A percentile compares a stretch with the other conserved stretches of the same genome.
phyloP scores from a whole-genome alignment of 2,888 invertebrate genomes.

The Holacanthella duospinosa region DNA sequence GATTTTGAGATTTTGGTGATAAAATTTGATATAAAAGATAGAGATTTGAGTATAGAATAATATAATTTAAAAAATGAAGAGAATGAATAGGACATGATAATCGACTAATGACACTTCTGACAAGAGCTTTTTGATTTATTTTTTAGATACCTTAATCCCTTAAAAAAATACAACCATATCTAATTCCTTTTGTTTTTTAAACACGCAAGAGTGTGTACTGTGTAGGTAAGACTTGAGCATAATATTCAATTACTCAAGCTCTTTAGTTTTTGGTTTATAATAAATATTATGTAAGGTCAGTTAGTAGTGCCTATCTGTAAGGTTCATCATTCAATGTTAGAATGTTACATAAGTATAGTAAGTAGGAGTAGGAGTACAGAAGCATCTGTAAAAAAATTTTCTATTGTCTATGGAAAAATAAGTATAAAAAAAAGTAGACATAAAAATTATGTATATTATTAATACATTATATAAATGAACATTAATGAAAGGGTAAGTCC shows the following conservation, averaged over 20 bases:
- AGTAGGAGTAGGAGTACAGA: neutral
- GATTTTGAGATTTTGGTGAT: too few species aligned
- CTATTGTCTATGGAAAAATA: neutral
- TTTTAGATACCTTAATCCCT: neutral
- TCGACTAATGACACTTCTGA: neutral
- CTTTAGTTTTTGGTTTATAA: neutral
- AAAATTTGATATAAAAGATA: too few species aligned
- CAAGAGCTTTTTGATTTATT: neutral
- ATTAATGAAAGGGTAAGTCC: conserved; percentile 7
- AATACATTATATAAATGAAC: conserved; percentile 6
- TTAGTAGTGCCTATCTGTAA: neutral
- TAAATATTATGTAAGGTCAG: neutral
- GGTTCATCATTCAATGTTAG: too few species aligned
- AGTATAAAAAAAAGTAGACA: neutral
- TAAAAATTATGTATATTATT: conserved; percentile 3
- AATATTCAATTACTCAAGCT: neutral
- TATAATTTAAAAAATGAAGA: too few species aligned
- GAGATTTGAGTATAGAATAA: too few species aligned
- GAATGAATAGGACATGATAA: too few species aligned
- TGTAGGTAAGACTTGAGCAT: neutral
- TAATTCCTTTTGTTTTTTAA: neutral
- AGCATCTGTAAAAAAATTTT: neutral
- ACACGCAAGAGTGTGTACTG: conserved; percentile 1
- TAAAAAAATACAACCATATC: neutral
- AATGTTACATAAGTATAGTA: too few species aligned